Evolutionary conservation across 1,140 invertebrate genomes (phyloP).

Genomic region (Eumaeus atala): DNA sequence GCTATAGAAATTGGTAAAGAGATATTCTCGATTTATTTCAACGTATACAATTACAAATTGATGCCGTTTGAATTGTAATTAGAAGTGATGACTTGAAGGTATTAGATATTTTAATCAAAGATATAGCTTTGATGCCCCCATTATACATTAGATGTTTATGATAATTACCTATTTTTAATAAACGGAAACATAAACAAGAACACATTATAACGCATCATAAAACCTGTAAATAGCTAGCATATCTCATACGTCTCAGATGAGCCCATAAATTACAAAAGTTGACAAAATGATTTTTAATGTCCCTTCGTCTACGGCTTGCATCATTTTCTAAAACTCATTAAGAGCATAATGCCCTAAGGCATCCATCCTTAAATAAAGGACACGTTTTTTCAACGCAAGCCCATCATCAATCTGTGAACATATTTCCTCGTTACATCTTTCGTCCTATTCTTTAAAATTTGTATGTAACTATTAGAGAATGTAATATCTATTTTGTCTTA

Average conservation of each 20-base stretch:
- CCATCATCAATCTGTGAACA: constrained; percentile 66
- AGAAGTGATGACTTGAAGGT: background rate
- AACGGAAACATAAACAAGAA: constrained; percentile 51
- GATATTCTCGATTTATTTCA: background rate
- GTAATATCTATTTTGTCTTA: constrained; percentile 72
- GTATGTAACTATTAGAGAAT: constrained; percentile 65
- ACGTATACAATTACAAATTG: background rate
- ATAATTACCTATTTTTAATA: constrained; percentile 37
- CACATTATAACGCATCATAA: constrained; percentile 48
- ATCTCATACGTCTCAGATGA: constrained; percentile 45
- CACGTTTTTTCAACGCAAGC: constrained; percentile 56
- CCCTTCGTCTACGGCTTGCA: constrained; percentile 46
- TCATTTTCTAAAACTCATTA: constrained; percentile 57
- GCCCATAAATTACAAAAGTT: constrained; percentile 59
- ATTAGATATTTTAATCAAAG: background rate
- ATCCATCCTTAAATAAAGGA: constrained; percentile 58
- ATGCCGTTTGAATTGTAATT: background rate
- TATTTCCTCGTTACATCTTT: constrained; percentile 67
- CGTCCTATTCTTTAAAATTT: constrained; percentile 55
- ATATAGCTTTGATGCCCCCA: constrained; percentile 1
- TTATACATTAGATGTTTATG: constrained; percentile 5
- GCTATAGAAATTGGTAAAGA: constrained; percentile 5
- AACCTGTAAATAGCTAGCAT: constrained; percentile 50
- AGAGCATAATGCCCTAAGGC: constrained; percentile 41
- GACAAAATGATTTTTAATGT: constrained; percentile 71